phyloP scores from a whole-genome alignment of 2,113 vertebrate species.

The Nothocercus julius region DNA sequence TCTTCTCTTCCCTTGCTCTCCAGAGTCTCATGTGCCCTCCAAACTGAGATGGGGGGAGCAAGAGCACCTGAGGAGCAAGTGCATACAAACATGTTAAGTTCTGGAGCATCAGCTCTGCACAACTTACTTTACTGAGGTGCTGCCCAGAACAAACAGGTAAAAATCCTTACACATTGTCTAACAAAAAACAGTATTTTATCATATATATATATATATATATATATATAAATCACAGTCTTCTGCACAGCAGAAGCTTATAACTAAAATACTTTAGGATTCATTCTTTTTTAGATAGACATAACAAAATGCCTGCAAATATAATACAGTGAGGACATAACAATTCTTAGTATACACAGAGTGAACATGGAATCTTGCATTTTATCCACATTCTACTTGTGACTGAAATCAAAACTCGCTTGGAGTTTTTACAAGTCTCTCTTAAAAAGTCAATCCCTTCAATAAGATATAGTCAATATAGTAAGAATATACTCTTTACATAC shows the following conservation, averaged over 20 bases:
- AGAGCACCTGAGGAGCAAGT: conserved; percentile 66
- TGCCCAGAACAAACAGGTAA: conserved; percentile 76
- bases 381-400: conserved; percentile 37
- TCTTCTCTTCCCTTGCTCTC: conserved; percentile 67
- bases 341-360: conserved; percentile 63
- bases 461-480: conserved; percentile 11
- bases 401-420: conserved; percentile 37
- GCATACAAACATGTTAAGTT: conserved; percentile 67
- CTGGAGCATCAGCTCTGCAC: conserved; percentile 61
- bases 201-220: conserved; percentile 58
- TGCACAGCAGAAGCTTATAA: conserved; percentile 82
- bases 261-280: conserved; percentile 74
- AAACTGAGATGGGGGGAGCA: neutral
- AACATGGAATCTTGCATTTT: conserved; percentile 50
- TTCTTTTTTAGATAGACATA: conserved; percentile 72
- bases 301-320: conserved; percentile 76
- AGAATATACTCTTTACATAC: conserved; percentile 15
- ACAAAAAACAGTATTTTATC: conserved; percentile 74
- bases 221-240: conserved; percentile 75
- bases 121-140: conserved; percentile 63
- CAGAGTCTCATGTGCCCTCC: conserved; percentile 46
- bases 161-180: conserved; percentile 75
- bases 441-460: conserved; percentile 39
- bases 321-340: conserved; percentile 56
- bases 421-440: conserved; percentile 32